Evolutionary conservation across 1,140 invertebrate genomes (phyloP), one percentile per base, ranked within the genome.

Genomic region (Psix sp.): DNA sequence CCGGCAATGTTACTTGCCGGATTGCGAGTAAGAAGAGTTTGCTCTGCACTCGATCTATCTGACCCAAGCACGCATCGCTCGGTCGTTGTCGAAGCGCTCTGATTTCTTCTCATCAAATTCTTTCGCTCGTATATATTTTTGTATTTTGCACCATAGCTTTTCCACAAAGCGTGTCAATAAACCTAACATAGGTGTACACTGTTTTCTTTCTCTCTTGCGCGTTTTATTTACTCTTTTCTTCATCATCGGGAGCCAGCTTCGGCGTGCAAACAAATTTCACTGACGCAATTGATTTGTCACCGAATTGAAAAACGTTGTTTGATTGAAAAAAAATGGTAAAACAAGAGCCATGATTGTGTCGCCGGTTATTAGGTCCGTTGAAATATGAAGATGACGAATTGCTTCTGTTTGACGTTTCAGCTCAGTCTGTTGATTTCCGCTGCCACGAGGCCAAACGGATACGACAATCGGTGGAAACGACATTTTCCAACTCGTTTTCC

Each of bases 151-250:
- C 36, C 38, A 60, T 70, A 68, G 46, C 52, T 66, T 70, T 74
- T 70, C 48, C 65, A 75, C 73, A 75, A 71, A 71, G 74, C 62
- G 54, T 71, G 67, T 76, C 73, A 75, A 71, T 71, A 75, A 71
- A 76, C 62, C 46, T 65, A 65, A 70, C 62, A 63, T 49, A 63
- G 57, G 21, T 59, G 57, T 51, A 54, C 39, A 52, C n/a, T 18
- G 10, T n/a, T 13, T 24, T 45, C 42, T 40, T 36, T 20, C 45
- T 40, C 39, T 26, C 11, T 1, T 11, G 1, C 35, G 20, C 51
- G 48, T 54, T 71, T 52, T 71, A 70, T 71, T 76, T 70, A 75
- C 73, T 52, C 56, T 67, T 76, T 72, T 67, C 67, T 68, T 76
- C 67, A 68, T 71, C 62, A 72, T 56, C 62, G 51, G 57, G 57